Base-by-base conservation (phyloP, 2,888 invertebrate genomes). In the Myathropa florea region DNA sequence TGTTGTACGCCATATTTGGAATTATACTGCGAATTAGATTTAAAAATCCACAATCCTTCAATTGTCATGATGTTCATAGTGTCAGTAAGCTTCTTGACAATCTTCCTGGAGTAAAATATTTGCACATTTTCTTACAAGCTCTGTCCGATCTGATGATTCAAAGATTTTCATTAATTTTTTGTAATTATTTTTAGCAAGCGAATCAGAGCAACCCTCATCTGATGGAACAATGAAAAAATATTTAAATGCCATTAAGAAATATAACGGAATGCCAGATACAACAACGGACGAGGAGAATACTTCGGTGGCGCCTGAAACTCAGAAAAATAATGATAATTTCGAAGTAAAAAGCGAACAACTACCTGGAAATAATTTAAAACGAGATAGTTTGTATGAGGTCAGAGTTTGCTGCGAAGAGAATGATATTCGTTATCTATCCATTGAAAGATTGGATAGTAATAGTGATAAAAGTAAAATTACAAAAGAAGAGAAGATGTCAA, bases 251-350 rank as follows among this genome's bases (percentile, higher is more conserved):
- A 79, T 88, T 7, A 88, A 88, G 53, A 89, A 78, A 61, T 82
- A 82, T n/a, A 86, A 89, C 78, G 89, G 89, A 2, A 71, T 88
- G 30, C 80, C 88, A 4, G 88, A 88, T 46, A 87, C 82, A 53
- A 84, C 88, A 33, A 85, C 79, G 3, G 89, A 88, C 18, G 85
- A 83, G 59, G 88, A 88, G 55, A 82, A 78, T 33, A 65, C 61
- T 3, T 53, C 71, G 12, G 71, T 71, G 39, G 70, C 76, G 14
- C 59, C 39, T 10, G 70, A 70, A 53, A 46, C 24, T 10, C 39
- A 36, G 57, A 68, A 78, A 36, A 14, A 23, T 6, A 63, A 67
- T 30, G 61, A 71, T 63, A 28, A 63, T 10, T 76, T 76, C 18
- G 73, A 68, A 55, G 24, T 81, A 6, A 83, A 88, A 72, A 24